These are phyloP conservation scores for Glossosoma conforme DNA, from an alignment of 1,140 invertebrate species.

Conservation along the genomic window DNA sequence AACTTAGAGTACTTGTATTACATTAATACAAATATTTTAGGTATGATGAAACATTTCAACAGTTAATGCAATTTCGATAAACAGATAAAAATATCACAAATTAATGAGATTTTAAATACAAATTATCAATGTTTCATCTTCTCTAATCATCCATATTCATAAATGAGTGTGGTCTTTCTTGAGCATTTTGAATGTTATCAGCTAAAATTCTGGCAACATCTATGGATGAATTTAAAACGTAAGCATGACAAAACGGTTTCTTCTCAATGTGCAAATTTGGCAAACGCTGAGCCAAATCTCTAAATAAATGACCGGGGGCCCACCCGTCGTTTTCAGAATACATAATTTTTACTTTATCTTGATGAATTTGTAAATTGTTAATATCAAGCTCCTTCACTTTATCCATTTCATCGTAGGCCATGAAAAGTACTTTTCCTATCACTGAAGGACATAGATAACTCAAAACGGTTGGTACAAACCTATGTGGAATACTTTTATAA, in stretches of 20 bases:
- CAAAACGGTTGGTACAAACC: slow-evolving; percentile 42
- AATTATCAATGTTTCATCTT: too few species aligned
- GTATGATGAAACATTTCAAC: too few species aligned
- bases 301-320: slow-evolving; percentile 64
- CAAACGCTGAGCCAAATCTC: slow-evolving; percentile 55
- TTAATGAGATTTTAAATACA: too few species aligned
- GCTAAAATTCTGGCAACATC: too few species aligned
- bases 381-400: slow-evolving; percentile 56
- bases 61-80: too few species aligned
- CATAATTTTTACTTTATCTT: slow-evolving; percentile 64
- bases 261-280: slow-evolving; percentile 60
- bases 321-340: slow-evolving; percentile 72
- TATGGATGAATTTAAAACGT: slow-evolving; percentile 60
- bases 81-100: too few species aligned
- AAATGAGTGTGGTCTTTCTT: too few species aligned
- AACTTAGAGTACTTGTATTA: too few species aligned
- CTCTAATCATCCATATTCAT: too few species aligned
- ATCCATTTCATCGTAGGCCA: slow-evolving; percentile 62
- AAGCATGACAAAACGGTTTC: slow-evolving; percentile 67
- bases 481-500: slow-evolving; percentile 37
- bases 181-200: too few species aligned
- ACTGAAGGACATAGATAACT: slow-evolving; percentile 51
- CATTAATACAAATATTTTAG: too few species aligned
- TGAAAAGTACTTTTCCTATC: slow-evolving; percentile 52
- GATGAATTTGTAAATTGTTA: slow-evolving; percentile 42